Base-by-base conservation (phyloP, 2,797 vertebrate species). In the Silurus lanzhouensis region DNA sequence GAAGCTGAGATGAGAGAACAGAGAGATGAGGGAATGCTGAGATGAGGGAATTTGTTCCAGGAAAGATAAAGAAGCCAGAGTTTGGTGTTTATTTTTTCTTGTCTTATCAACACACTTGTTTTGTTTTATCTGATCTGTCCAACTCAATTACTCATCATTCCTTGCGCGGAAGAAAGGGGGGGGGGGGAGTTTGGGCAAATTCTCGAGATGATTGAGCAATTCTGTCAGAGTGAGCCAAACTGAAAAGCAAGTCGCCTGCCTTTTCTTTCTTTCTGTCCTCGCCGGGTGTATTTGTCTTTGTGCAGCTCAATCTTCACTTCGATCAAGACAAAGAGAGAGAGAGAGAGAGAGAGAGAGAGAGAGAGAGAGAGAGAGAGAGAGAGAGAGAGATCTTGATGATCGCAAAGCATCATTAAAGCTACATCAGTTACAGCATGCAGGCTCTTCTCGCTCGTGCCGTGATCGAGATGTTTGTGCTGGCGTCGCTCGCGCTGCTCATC, bases 201-300 rank as follows among this genome's bases (percentile, higher is more conserved):
- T 77, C 67, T 67, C 64, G 8, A 44, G 79, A 27, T 55, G 76
- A 74, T 75, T 84, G 86, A 67, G 88, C 78, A 87, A 87, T 68
- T 75, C 52, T 66, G 83, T 68, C 44, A 20, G 3, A 7, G 55
- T 80, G 78, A 38, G 38, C 52, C 52, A 78, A 44, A 15, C 63
- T 68, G 63, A 57, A 46, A 12, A 63, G 71, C 63, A 76, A 27
- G 25, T 57, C 25, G 46, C n/a, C 72, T 66, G 57, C 55, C 22
- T 27, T 57, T 76, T 61, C 52, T 76, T 17, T 76, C 48, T 57
- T 25, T 22, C 10, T 44, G 13, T 44, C 6, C 9, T 57, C n/a
- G 25, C 19, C 55, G 15, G 67, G 27, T 60, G 52, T 20, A 14
- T 25, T 72, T 6, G 44, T 60, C 55, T 72, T 44, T 14, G 2